These are phyloP conservation scores for Microcebus lehilahytsara DNA, from an alignment of 2,113 vertebrate genomes.

Conservation along the genomic window DNA sequence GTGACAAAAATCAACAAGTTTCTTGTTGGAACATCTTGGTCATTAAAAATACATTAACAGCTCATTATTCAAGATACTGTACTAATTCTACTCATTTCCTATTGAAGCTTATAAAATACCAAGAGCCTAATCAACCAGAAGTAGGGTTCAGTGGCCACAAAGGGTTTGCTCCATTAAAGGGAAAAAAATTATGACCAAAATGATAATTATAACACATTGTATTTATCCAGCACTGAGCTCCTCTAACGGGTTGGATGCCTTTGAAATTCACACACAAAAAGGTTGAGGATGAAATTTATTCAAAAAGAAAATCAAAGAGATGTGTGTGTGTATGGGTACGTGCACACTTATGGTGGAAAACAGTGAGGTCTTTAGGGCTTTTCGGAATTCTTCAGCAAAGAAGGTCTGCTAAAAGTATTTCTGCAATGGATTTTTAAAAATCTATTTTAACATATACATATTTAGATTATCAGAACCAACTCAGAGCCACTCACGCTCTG, in stretches of 20 bases:
- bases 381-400: conserved; percentile 36
- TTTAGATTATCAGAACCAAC: neutral
- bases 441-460: neutral
- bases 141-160: conserved; percentile 60
- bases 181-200: conserved; percentile 40
- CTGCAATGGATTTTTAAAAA: neutral
- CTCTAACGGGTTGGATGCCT: conserved; percentile 39
- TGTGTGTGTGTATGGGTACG: neutral
- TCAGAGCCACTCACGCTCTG: neutral
- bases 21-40: conserved; percentile 69
- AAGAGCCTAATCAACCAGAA: conserved; percentile 67
- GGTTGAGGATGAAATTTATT: conserved; percentile 15
- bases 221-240: conserved; percentile 51
- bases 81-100: conserved; percentile 73
- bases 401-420: neutral
- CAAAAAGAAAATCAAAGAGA: conserved; percentile 52
- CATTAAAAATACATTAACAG: conserved; percentile 79
- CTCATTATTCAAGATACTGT: conserved; percentile 73
- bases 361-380: neutral
- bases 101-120: conserved; percentile 67
- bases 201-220: conserved; percentile 54
- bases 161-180: conserved; percentile 63
- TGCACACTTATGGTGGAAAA: neutral
- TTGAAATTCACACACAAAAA: conserved; percentile 51
- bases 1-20: conserved; percentile 73